phyloP scores from a whole-genome alignment of 2,113 vertebrate species.

The Cyanoliseus patagonus region DNA sequence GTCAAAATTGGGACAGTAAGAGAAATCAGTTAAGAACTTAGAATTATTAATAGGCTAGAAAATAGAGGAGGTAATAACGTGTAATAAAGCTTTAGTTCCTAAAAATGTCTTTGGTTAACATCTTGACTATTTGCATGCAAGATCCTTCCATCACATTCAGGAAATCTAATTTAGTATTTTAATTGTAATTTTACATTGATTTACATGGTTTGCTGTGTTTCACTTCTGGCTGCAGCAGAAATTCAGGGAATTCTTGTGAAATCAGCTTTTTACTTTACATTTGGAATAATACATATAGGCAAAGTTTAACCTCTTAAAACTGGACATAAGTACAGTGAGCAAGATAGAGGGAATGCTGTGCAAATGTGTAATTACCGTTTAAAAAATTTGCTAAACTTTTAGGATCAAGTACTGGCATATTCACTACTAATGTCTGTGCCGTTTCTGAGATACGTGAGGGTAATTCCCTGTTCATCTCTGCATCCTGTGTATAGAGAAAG shows the following conservation, averaged over 20 bases:
- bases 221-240: not conserved
- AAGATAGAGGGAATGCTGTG: not conserved
- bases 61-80: not conserved
- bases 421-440: not conserved
- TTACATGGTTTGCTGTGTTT: not conserved
- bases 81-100: not conserved
- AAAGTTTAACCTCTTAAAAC: not conserved
- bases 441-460: not conserved
- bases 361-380: not conserved
- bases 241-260: not conserved
- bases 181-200: not conserved
- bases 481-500: not conserved
- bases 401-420: not conserved
- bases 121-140: not conserved
- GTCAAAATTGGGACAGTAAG: not conserved
- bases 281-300: not conserved
- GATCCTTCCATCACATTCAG: not conserved
- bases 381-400: not conserved
- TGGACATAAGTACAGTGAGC: not conserved
- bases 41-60: not conserved
- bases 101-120: not conserved
- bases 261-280: not conserved
- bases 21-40: not conserved
- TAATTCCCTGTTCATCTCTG: not conserved
- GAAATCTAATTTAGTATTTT: not conserved